These are phyloP conservation scores for Rhinolophus sinicus DNA, from an alignment of 2,113 vertebrate species.

Conservation along the genomic window DNA sequence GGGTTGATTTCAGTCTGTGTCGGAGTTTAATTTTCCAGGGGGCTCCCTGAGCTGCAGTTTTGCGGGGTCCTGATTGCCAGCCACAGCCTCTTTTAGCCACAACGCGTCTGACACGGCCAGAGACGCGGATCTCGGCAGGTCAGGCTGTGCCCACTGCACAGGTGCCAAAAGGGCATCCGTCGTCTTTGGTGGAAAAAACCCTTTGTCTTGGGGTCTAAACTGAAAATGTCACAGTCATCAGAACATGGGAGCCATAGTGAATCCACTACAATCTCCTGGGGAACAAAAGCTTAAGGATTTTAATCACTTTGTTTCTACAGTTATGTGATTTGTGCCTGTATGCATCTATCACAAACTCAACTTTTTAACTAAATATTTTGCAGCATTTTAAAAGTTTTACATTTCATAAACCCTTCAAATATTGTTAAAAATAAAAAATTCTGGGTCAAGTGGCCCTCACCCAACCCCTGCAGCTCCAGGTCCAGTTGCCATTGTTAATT, in stretches of 20 bases:
- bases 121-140: no score
- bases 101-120: rapidly evolving
- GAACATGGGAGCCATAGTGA: neutral
- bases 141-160: no score
- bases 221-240: neutral
- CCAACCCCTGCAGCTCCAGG: no score
- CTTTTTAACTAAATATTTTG: neutral
- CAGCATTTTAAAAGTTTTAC: neutral
- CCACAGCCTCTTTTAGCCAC: rapidly evolving
- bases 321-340: neutral
- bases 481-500: no score
- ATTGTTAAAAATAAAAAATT: neutral
- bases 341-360: neutral
- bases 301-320: neutral
- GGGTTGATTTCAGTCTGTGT: neutral
- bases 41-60: no score
- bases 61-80: rapidly evolving
- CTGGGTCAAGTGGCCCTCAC: neutral
- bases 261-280: neutral
- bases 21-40: neutral
- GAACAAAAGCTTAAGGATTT: neutral
- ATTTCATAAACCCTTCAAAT: neutral
- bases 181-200: neutral
- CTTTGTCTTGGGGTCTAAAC: neutral
- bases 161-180: no score